Conservation (phyloP, 2,797 vertebrate genomes). For the Cyprinodon diabolis region DNA sequence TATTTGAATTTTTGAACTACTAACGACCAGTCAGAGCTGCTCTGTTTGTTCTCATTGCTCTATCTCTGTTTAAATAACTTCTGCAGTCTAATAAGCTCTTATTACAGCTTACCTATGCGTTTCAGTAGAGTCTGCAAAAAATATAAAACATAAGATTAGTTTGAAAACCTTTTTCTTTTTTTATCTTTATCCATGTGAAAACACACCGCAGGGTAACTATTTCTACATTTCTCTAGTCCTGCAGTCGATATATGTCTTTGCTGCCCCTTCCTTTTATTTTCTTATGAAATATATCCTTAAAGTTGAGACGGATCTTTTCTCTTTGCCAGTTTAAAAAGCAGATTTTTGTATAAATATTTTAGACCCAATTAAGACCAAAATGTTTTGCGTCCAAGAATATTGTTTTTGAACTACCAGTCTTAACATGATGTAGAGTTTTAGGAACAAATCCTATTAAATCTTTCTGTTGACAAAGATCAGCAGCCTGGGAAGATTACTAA, state of each 20-base stretch:
- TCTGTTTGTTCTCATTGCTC: neutral
- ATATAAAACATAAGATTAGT: neutral
- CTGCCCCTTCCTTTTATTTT: too few species aligned
- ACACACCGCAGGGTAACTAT: too few species aligned
- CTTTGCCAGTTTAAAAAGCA: too few species aligned
- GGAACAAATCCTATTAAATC: neutral
- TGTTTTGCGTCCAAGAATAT: too few species aligned
- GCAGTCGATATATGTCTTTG: too few species aligned
- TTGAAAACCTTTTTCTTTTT: too few species aligned
- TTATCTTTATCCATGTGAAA: too few species aligned
- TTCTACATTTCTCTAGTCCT: too few species aligned
- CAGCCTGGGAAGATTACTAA: neutral
- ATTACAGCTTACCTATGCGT: neutral
- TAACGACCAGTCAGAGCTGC: neutral
- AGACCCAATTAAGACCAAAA: too few species aligned
- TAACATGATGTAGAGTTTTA: conserved; percentile 11
- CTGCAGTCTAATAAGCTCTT: neutral
- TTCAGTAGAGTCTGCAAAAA: neutral
- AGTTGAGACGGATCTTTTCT: too few species aligned
- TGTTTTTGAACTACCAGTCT: neutral
- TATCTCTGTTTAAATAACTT: neutral
- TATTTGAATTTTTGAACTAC: neutral
- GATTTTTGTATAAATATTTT: too few species aligned
- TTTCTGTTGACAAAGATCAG: neutral
- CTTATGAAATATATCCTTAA: too few species aligned